Percentiles rank a stretch among this genome's conserved stretches.
phyloP scores from a whole-genome alignment of 1,140 invertebrate genomes.

The Calliopsis andreniformis region DNA sequence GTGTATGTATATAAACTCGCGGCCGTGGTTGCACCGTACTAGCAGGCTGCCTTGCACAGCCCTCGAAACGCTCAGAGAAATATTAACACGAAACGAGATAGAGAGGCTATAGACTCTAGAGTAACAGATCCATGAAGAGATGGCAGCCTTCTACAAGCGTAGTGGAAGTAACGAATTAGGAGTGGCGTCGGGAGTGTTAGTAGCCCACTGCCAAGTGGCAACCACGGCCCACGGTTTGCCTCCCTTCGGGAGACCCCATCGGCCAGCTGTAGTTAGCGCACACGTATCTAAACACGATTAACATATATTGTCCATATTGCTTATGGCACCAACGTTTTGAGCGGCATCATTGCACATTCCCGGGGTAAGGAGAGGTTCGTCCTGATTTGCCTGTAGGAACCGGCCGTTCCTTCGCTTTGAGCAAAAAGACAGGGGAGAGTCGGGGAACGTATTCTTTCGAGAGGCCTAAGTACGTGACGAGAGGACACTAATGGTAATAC shows the following conservation, averaged over 20 bases:
- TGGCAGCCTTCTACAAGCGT: not conserved
- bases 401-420: constrained; percentile 20
- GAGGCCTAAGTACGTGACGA: constrained; percentile 52
- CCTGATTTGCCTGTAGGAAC: constrained; percentile 18
- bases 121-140: no score
- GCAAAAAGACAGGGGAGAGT: constrained; percentile 56
- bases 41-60: constrained; percentile 8
- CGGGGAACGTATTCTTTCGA: constrained; percentile 54
- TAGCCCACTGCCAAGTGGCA: constrained; percentile 18
- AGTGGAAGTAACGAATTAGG: not conserved
- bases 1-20: constrained; percentile 40
- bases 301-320: constrained; percentile 76
- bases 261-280: constrained; percentile 75
- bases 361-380: constrained; percentile 34
- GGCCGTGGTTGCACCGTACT: constrained; percentile 19
- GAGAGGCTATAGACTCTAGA: no score
- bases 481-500: constrained; percentile 59
- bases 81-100: no score
- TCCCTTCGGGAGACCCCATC: constrained; percentile 55
- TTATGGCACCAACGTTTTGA: constrained; percentile 74
- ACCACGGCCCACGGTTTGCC: constrained; percentile 20
- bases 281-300: constrained; percentile 57
- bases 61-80: not conserved
- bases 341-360: constrained; percentile 63
- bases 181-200: not conserved